These are phyloP conservation scores for Antennarius striatus DNA, from an alignment of 2,113 vertebrate species.

Conservation along the genomic window DNA sequence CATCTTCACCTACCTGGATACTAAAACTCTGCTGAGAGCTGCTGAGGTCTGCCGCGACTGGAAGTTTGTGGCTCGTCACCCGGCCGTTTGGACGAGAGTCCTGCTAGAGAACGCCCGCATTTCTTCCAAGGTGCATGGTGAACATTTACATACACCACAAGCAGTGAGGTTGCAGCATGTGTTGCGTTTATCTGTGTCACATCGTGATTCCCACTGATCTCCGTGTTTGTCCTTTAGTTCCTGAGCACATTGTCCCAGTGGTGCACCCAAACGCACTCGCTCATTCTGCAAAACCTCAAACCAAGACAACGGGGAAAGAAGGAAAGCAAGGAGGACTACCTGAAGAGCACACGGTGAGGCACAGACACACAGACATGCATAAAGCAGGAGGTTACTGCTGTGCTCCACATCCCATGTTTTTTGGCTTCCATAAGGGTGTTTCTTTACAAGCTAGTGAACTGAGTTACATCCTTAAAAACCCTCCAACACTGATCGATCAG, in stretches of 20 bases:
- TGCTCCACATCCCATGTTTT: neutral
- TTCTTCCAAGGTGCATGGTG: conserved; percentile 84
- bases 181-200: neutral
- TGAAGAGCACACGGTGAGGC: conserved; percentile 94
- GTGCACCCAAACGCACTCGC: conserved; percentile 98
- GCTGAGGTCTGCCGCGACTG: conserved; percentile 96
- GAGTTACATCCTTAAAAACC: conserved; percentile 3
- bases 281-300: conserved; percentile 98
- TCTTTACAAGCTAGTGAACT: neutral
- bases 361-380: neutral
- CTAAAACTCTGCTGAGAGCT: conserved; percentile 88
- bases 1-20: conserved; percentile 98
- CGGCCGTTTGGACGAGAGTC: conserved; percentile 94
- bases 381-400: neutral
- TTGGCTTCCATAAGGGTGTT: conserved; percentile 4
- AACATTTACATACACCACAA: neutral
- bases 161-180: neutral
- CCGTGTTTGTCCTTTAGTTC: conserved; percentile 78
- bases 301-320: conserved; percentile 96
- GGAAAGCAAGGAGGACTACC: conserved; percentile 97
- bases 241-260: conserved; percentile 94
- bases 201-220: conserved; percentile 2
- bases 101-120: conserved; percentile 95
- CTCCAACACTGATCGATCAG: conserved; percentile 23
- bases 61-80: conserved; percentile 96